Evolutionary conservation across 2,797 vertebrate species (phyloP), one percentile per base, ranked within the genome.

Genomic region (Paramormyrops hopkinsi): DNA sequence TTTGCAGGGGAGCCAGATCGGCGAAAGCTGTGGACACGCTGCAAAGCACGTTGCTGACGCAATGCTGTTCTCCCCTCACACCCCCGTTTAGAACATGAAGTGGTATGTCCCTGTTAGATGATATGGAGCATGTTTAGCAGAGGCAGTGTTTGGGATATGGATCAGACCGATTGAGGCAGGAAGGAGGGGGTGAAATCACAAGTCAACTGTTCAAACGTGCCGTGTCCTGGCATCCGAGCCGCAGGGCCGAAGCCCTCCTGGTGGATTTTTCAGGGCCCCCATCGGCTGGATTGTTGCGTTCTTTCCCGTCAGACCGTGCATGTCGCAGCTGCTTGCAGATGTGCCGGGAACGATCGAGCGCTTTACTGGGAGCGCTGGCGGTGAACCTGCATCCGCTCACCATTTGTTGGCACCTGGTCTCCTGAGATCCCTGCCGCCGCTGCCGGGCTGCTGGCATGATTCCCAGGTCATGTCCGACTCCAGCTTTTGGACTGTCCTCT

Each of bases 41-140:
- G 92, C 92, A 88, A 92, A 90, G 90, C 94, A 90, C 92, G 92
- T 92, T 93, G 92, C 92, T 94, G 94, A 94, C 94, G 93, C 94
- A 93, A 93, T 91, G 84, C 91, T 91, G 89, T 90, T 92, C 92
- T 62, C 79, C 69, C 59, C 82, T 87, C 79, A 41, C 89, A 85
- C 89, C 91, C 92, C 92, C 54, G 87, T 92, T 90, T 91, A 93
- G 95, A 93, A 95, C 93, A 91, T 92, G 92, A 92, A 96, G 95
- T 97, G 97, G 96, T 97, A 97, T 95, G 93, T 96, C 95, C 96
- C 96, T 94, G 96, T 96, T 96, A 97, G 95, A 97, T 97, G 97
- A 97, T 96, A 95, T 92, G 95, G 94, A 96, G 96, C 95, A 93
- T 95, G 95, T 95, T 94, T 94, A 96, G 93, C 93, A 92, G 95